phyloP scores from a whole-genome alignment of 2,888 invertebrate genomes.

The Nasonia oneida region DNA sequence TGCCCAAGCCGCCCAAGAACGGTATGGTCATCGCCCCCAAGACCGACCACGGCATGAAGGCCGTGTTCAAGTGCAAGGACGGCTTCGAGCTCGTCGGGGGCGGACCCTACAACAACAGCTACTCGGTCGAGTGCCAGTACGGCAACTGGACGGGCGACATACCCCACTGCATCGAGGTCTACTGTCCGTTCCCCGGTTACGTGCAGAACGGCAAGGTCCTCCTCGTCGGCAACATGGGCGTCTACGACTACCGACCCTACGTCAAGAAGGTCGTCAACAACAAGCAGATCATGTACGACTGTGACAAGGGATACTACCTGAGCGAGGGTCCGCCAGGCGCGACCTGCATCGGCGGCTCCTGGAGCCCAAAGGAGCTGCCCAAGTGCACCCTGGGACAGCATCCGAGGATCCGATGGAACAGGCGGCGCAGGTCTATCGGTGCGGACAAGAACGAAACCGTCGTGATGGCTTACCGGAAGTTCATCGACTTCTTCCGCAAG shows the following conservation, averaged over 20 bases:
- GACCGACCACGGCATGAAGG: constrained; percentile 98
- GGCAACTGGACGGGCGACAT: constrained; percentile 96
- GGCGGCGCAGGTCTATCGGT: constrained; percentile 83
- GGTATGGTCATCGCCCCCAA: constrained; percentile 98
- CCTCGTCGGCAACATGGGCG: constrained; percentile 96
- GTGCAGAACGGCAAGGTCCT: constrained; percentile 94
- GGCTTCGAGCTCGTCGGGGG: constrained; percentile 89
- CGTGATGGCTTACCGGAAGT: constrained; percentile 70
- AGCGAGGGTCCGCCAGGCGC: constrained; percentile 95
- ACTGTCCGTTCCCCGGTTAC: constrained; percentile 95
- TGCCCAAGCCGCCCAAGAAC: constrained; percentile 92
- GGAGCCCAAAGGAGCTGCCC: constrained; percentile 94
- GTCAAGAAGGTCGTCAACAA: constrained; percentile 94
- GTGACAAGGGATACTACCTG: constrained; percentile 93
- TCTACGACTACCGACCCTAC: constrained; percentile 96
- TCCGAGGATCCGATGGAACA: constrained; percentile 91
- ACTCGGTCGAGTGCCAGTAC: constrained; percentile 92
- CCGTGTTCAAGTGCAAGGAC: constrained; percentile 95
- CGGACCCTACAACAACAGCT: constrained; percentile 84
- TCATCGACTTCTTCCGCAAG: constrained; percentile 76
- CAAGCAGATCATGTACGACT: constrained; percentile 97
- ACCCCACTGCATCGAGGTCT: constrained; percentile 91
- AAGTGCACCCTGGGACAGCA: constrained; percentile 93
- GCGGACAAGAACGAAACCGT: constrained; percentile 65
- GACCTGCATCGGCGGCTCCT: constrained; percentile 95